Base-by-base conservation (phyloP, 2,888 invertebrate genomes). In the Sympetrum striolatum region DNA sequence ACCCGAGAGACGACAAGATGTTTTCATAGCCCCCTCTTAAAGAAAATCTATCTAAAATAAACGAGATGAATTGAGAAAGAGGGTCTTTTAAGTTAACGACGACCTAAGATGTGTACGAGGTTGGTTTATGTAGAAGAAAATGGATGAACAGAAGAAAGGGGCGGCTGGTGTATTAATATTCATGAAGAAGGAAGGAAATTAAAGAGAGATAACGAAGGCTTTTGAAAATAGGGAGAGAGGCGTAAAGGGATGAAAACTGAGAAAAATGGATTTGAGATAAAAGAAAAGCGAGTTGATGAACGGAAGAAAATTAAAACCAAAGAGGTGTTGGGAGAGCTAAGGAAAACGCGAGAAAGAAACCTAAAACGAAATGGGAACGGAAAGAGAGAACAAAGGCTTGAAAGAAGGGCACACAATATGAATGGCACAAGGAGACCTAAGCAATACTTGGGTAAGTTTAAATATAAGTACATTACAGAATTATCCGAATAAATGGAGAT, bases 161-260 rank as follows among this genome's bases (percentile, higher is more conserved):
- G 37, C 58, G 58, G 60, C 35, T 73, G 64, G 37, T 53, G 37
- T 35, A 86, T 58, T 86, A 86, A 86, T 86, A 86, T 86, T 86
- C 58, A 86, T 60, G 86, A 60, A 53, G 86, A 22, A 73, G 25
- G 73, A 14, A 31, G 25, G 31, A 73, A 73, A 73, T 73, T 73
- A 73, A 73, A 73, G 73, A 73, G 73, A 81, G 81, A 25, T 31
- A 48, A 48, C 22, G 22, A n/a, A 81, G 44, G n/a, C 81, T 12
- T 48, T 39, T 81, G 81, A n/a, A 39, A 25, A 39, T 6, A 81
- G n/a, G 81, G 48, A 44, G 25, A 48, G n/a, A 8, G 81, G 25
- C 6, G 48, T 22, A 25, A 48, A 44, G 6, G 44, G 10, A 81
- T 22, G 81, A 53, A 44, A 22, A 37, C 18, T 12, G 73, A 73